A percentile compares a stretch with the other conserved stretches of the same genome.
These are phyloP conservation scores for Misgurnus anguillicaudatus DNA, from an alignment of 2,113 vertebrate genomes.

Conservation along the genomic window DNA sequence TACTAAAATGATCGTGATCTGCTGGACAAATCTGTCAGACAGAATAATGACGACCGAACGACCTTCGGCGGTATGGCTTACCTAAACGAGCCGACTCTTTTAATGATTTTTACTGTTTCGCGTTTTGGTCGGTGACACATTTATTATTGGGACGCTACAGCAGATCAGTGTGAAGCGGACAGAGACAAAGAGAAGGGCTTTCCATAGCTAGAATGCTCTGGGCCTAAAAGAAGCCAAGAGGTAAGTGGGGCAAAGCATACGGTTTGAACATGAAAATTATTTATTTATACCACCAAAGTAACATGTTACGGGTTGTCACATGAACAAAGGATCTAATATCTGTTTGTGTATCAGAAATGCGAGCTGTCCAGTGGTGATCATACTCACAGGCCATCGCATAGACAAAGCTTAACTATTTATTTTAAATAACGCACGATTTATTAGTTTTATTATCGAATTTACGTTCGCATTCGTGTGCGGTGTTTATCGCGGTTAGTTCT, in stretches of 20 bases:
- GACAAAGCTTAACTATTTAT: neutral
- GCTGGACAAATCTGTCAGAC: slow-evolving; percentile 37
- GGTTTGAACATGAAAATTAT: neutral
- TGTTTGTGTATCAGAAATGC: neutral
- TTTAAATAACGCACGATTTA: neutral
- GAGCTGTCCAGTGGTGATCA: slow-evolving; percentile 7
- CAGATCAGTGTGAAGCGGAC: slow-evolving; percentile 65
- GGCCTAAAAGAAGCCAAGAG: slow-evolving; percentile 82
- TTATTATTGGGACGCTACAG: slow-evolving; percentile 54
- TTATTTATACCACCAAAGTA: neutral
- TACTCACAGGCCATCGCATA: neutral
- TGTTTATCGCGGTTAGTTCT: neutral
- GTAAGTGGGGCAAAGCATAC: slow-evolving; percentile 65
- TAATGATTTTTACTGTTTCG: slow-evolving; percentile 57
- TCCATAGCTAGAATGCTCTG: slow-evolving; percentile 80
- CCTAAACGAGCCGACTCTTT: neutral
- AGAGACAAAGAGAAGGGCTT: slow-evolving; percentile 83
- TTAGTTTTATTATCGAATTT: neutral
- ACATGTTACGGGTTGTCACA: neutral
- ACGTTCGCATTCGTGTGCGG: neutral
- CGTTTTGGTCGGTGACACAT: slow-evolving; percentile 65
- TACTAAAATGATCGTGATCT: slow-evolving; percentile 36
- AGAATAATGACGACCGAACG: slow-evolving; percentile 43
- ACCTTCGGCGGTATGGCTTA: slow-evolving; percentile 37
- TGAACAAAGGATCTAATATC: neutral